Evolutionary conservation across 2,888 invertebrate species (phyloP).

Genomic region (Dexiosoma caninum): DNA sequence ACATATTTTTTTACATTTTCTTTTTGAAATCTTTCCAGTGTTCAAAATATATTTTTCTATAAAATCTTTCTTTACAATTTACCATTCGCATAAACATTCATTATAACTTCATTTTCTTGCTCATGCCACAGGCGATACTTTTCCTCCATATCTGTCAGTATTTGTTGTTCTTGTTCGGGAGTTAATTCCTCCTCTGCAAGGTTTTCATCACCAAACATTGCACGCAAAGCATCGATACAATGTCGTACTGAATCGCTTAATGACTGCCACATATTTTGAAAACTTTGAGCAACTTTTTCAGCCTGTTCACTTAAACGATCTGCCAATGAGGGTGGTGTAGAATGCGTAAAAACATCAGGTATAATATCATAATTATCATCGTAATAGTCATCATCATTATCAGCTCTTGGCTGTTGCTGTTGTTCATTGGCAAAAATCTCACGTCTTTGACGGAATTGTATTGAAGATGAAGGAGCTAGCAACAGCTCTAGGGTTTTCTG

Average conservation of each 20-base stretch:
- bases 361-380: conserved; percentile 69
- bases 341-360: conserved; percentile 62
- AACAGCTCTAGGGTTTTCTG: conserved; percentile 30
- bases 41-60: too few relatives aligned
- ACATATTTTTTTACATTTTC: too few relatives aligned
- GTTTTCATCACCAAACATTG: conserved; percentile 23
- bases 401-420: neutral
- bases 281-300: conserved; percentile 65
- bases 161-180: conserved; percentile 30
- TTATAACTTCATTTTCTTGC: conserved; percentile 36
- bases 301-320: conserved; percentile 62
- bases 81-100: conserved; percentile 19
- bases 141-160: conserved; percentile 21
- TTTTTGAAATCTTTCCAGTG: too few relatives aligned
- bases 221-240: conserved; percentile 48
- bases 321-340: conserved; percentile 56
- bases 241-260: conserved; percentile 67
- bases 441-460: conserved; percentile 49
- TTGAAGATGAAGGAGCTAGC: conserved; percentile 33
- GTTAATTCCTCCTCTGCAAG: neutral
- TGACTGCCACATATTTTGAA: conserved; percentile 68
- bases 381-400: conserved; percentile 60
- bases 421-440: conserved; percentile 28
- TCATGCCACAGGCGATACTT: conserved; percentile 14
- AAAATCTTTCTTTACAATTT: conserved; percentile 9